A percentile compares a stretch with the other conserved stretches of the same genome.
phyloP scores from a whole-genome alignment of 2,888 invertebrate species.

The Drosophila subquinaria region DNA sequence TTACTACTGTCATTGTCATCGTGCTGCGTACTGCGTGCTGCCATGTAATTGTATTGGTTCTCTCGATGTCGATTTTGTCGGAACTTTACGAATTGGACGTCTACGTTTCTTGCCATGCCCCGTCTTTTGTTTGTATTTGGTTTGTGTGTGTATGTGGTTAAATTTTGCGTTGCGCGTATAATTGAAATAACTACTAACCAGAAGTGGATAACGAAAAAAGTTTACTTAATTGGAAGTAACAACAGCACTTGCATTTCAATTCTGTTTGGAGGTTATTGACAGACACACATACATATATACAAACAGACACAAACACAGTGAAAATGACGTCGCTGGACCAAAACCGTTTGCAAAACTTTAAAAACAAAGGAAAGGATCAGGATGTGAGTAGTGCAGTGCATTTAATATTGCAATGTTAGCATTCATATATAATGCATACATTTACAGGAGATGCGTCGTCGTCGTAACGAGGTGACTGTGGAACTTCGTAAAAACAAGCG shows the following conservation, averaged over 20 bases:
- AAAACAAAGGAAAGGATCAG: constrained; percentile 99
- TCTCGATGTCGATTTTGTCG: constrained; percentile 56
- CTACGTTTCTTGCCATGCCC: constrained; percentile 30
- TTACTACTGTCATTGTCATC: constrained; percentile 59
- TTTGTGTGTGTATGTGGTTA: constrained; percentile 38
- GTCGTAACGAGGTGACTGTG: constrained; percentile 98
- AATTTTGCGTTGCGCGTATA: constrained; percentile 49
- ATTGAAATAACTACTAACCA: constrained; percentile 55
- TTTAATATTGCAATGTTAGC: background rate
- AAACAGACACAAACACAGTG: constrained; percentile 26
- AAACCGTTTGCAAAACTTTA: constrained; percentile 96
- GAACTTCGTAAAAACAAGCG: constrained; percentile 99
- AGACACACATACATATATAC: constrained; percentile 11
- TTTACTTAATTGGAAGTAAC: constrained; percentile 16
- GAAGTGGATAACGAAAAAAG: constrained; percentile 41
- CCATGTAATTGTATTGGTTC: constrained; percentile 68
- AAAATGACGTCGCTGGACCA: constrained; percentile 83
- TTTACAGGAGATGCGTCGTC: constrained; percentile 96
- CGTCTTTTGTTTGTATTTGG: constrained; percentile 52
- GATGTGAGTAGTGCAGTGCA: constrained; percentile 91
- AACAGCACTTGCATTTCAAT: constrained; percentile 27
- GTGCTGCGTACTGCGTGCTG: constrained; percentile 63
- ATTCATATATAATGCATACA: background rate
- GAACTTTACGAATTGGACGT: constrained; percentile 46
- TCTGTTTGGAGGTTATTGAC: constrained; percentile 46